Percentiles rank a stretch among this genome's conserved stretches.
Conservation (phyloP, 1,140 invertebrate genomes). For the Pachypeltis micranthus region DNA sequence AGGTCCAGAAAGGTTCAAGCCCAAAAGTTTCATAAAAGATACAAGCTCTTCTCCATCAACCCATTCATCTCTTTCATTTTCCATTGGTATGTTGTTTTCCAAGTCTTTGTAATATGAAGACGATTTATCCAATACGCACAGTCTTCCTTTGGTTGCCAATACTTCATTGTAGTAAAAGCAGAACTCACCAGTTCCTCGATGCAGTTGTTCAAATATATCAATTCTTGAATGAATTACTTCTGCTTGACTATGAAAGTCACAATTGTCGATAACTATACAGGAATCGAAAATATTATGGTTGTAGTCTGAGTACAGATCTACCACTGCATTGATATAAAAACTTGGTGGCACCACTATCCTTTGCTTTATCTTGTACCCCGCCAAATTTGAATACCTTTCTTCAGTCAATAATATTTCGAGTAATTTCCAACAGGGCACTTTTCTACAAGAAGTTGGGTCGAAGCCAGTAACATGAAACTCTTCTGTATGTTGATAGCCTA, state of each 20-base stretch:
- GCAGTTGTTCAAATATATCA: background rate
- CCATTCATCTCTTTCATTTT: too few species aligned
- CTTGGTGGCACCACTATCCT: slow-evolving; percentile 2
- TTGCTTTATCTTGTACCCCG: background rate
- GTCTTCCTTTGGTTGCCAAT: background rate
- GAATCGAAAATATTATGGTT: background rate
- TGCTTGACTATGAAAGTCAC: background rate
- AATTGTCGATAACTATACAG: background rate
- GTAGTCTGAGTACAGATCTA: background rate
- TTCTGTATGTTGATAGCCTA: slow-evolving; percentile 57
- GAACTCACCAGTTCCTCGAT: background rate
- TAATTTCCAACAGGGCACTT: background rate
- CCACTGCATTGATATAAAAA: background rate
- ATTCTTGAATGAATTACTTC: background rate
- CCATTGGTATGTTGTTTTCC: too few species aligned
- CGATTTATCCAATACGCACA: background rate
- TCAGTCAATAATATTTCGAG: background rate
- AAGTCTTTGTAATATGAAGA: background rate
- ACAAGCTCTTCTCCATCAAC: background rate
- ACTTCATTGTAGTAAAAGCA: background rate
- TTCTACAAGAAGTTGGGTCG: background rate
- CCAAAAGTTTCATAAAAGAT: background rate
- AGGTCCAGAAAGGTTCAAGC: background rate
- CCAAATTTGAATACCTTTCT: background rate
- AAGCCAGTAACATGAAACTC: slow-evolving; percentile 20